Evolutionary conservation across 2,113 vertebrate genomes (phyloP), one percentile per base, ranked within the genome.

Genomic region (Pterocles orientalis): DNA sequence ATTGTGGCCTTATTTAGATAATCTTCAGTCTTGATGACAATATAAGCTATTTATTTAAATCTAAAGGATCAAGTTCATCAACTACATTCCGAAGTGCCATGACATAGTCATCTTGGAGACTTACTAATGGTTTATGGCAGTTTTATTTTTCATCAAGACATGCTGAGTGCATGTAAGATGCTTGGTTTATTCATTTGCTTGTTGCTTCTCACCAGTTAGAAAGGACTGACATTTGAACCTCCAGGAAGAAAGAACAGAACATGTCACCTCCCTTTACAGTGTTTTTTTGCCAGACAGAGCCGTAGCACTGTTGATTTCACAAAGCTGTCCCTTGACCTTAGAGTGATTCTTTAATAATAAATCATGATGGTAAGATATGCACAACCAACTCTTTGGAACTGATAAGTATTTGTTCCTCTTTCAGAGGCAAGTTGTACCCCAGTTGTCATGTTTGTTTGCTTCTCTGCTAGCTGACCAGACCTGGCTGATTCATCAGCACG

Each of bases 401-500:
- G 65, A 61, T 3, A 57, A 43, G 10, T 72, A 12, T 12, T 75
- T 89, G 34, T 81, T 95, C 9, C 92, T 92, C 73, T 96, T 97
- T 60, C 93, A 99, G 99, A 98, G 95, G 91, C 98, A 98, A 57
- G 97, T 99, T 89, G 88, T 99, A 86, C 98, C 98, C 18, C 97
- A 92, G 91, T 51, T 99, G 73, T 98, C 99, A 0, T 84, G 87
- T 78, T 78, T 99, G 72, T 99, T 99, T 96, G 96, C 98, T 36
- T 88, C 96, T 39, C 94, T 99, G 66, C 92, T 99, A n/a, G 95
- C 97, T 60, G 97, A 98, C 72, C 91, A 87, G 47, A 98, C 84
- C 13, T 99, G 99, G 99, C 95, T 99, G 68, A 76, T 99, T 28
- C 98, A 99, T 33, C 99, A 99, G 48, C 99, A 99, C 1, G 83